phyloP scores from a whole-genome alignment of 2,888 invertebrate genomes.

The Pristionchus exspectatus region DNA sequence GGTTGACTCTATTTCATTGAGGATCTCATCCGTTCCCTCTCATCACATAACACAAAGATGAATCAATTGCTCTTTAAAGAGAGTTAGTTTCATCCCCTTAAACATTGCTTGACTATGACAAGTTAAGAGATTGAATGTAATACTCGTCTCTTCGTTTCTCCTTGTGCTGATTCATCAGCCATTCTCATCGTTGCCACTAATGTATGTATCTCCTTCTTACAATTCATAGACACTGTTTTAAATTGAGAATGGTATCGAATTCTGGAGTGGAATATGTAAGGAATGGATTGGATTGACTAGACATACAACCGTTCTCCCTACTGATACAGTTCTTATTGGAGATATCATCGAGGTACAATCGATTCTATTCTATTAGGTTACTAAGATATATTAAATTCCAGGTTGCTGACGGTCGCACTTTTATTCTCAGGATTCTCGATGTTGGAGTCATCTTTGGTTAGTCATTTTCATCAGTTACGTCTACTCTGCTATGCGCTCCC shows the following conservation, averaged over 20 bases:
- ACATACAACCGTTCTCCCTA: neutral
- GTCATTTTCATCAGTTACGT: neutral
- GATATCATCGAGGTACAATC: neutral
- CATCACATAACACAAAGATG: neutral
- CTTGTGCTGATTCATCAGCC: neutral
- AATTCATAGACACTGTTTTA: neutral
- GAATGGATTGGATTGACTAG: constrained; percentile 17
- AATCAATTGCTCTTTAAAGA: neutral
- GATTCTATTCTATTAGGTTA: too few species aligned
- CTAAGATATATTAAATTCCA: neutral
- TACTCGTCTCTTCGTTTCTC: neutral
- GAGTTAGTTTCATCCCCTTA: neutral
- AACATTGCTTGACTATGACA: neutral
- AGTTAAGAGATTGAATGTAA: neutral
- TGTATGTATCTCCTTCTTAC: neutral
- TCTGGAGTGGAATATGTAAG: constrained; percentile 7
- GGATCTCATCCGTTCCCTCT: neutral
- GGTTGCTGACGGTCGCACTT: neutral
- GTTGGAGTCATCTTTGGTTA: constrained; percentile 33
- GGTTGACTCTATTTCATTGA: neutral
- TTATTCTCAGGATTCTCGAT: constrained; percentile 15
- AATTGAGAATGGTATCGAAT: constrained; percentile 4
- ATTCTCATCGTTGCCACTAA: constrained; percentile 13
- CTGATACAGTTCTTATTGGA: constrained; percentile 13
- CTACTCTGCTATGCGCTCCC: neutral